Conservation (phyloP, 2,113 vertebrate genomes). For the Rhea pennata region DNA sequence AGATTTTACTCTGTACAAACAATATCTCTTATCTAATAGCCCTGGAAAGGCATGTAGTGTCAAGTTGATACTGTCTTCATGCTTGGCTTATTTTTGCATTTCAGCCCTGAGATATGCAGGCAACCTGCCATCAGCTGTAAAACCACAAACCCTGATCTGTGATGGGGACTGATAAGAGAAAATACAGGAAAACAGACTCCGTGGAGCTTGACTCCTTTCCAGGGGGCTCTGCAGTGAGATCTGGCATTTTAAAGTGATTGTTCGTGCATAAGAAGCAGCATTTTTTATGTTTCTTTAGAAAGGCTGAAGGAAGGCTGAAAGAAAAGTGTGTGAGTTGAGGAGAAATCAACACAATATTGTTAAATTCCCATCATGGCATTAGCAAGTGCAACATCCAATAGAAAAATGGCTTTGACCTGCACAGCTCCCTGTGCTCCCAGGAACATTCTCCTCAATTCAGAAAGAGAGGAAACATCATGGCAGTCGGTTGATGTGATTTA, state of each 20-base stretch:
- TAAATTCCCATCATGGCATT: not conserved
- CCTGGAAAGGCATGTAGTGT: conserved; percentile 68
- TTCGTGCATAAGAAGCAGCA: conserved; percentile 37
- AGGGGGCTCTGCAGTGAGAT: conserved; percentile 43
- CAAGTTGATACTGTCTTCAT: conserved; percentile 71
- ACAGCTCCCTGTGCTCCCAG: not conserved
- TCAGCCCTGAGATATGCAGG: conserved; percentile 68
- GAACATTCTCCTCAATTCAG: conserved; percentile 18
- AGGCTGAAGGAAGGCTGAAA: conserved; percentile 25
- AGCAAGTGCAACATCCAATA: conserved; percentile 3
- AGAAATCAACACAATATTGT: not conserved
- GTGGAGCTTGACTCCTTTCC: conserved; percentile 63
- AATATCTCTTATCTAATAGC: conserved; percentile 71
- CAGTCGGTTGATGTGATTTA: not conserved
- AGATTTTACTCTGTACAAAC: conserved; percentile 67
- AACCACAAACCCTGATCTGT: conserved; percentile 64
- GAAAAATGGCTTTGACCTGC: conserved; percentile 46
- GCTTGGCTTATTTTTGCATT: conserved; percentile 67
- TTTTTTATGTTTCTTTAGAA: conserved; percentile 22
- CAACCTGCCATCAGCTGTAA: conserved; percentile 72
- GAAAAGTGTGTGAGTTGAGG: not conserved
- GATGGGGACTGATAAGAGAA: conserved; percentile 64
- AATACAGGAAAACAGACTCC: conserved; percentile 68
- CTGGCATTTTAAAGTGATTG: conserved; percentile 60
- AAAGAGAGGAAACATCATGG: conserved; percentile 32